Percentiles rank a stretch among this genome's conserved stretches.
phyloP scores from a whole-genome alignment of 2,888 invertebrate species.

The Chrysomela aeneicollis region DNA sequence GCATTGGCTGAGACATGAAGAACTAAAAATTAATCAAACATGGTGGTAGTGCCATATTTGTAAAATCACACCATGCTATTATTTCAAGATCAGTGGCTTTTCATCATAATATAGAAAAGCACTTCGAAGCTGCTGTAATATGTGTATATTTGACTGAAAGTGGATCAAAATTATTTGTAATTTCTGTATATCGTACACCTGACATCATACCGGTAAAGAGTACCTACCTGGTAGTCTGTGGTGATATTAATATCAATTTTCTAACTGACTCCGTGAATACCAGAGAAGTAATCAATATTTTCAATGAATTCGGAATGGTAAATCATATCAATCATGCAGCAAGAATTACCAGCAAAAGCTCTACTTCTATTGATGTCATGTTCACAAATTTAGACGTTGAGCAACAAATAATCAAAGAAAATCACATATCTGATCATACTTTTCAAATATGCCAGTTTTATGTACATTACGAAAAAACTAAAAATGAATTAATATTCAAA shows the following conservation, averaged over 20 bases:
- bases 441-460: constrained; percentile 2
- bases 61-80: constrained; percentile 10
- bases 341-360: constrained; percentile 14
- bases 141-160: constrained; percentile 8
- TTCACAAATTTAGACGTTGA: constrained; percentile 13
- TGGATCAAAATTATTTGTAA: constrained; percentile 6
- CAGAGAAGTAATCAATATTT: constrained; percentile 11
- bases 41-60: constrained; percentile 9
- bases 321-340: constrained; percentile 5
- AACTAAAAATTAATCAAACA: constrained; percentile 7
- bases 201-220: constrained; percentile 11
- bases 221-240: constrained; percentile 2
- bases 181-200: constrained; percentile 8
- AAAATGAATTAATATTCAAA: not conserved
- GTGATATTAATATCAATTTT: constrained; percentile 8
- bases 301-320: constrained; percentile 12
- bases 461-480: not conserved
- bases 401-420: constrained; percentile 11
- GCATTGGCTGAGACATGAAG: constrained; percentile 13
- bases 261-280: constrained; percentile 9
- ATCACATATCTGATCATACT: constrained; percentile 13
- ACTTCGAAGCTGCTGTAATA: constrained; percentile 7
- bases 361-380: constrained; percentile 15
- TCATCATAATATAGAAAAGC: constrained; percentile 14
- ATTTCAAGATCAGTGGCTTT: constrained; percentile 13